These are phyloP conservation scores for Drosophila arizonae DNA, from an alignment of 1,140 invertebrate species.

Conservation along the genomic window DNA sequence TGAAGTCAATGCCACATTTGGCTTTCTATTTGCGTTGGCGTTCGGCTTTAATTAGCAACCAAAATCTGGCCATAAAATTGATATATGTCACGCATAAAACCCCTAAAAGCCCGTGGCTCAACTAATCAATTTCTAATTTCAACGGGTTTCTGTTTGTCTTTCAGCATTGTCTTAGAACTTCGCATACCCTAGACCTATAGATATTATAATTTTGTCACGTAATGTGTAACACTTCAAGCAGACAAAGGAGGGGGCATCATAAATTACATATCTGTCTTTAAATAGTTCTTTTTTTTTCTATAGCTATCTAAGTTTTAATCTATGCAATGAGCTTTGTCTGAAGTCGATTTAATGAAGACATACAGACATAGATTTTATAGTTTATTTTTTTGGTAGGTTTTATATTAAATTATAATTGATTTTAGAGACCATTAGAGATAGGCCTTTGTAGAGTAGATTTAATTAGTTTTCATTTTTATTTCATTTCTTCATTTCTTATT, in stretches of 20 bases:
- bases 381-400: too few species aligned
- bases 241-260: background rate
- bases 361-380: too few species aligned
- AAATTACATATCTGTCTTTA: background rate
- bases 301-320: background rate
- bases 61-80: constrained; percentile 65
- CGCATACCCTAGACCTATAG: background rate
- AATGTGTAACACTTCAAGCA: background rate
- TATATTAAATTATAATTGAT: too few species aligned
- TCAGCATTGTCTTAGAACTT: constrained; percentile 7
- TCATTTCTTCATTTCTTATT: too few species aligned
- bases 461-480: too few species aligned
- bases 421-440: too few species aligned
- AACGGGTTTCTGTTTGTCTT: constrained; percentile 47
- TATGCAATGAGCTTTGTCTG: too few species aligned
- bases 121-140: constrained; percentile 53
- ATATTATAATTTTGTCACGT: background rate
- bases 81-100: constrained; percentile 68
- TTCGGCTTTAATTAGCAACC: constrained; percentile 63
- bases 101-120: constrained; percentile 35
- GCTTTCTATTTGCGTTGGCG: constrained; percentile 70
- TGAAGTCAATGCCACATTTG: constrained; percentile 47
- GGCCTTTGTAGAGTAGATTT: too few species aligned
- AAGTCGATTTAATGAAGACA: too few species aligned
- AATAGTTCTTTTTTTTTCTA: background rate